Evolutionary conservation across 2,888 invertebrate genomes (phyloP), one percentile per base, ranked within the genome.

Genomic region (Hermodice carunculata): DNA sequence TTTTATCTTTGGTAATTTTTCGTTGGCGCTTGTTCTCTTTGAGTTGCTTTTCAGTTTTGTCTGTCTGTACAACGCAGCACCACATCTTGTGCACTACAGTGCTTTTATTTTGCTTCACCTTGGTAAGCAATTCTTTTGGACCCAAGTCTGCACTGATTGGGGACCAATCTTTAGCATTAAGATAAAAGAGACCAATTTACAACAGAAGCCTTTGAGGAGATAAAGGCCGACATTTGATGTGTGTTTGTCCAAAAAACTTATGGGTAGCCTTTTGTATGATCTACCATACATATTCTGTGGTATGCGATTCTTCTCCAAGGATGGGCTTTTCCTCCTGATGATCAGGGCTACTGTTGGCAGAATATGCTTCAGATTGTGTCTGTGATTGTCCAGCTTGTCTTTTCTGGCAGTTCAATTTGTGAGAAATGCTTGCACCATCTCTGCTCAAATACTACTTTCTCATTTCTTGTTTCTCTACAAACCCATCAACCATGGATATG

Each of bases 401-500:
- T n/a, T n/a, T n/a, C n/a, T n/a, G n/a, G n/a, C n/a, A n/a, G n/a
- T n/a, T n/a, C n/a, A n/a, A n/a, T n/a, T n/a, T n/a, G n/a, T n/a
- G n/a, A n/a, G n/a, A n/a, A n/a, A n/a, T n/a, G n/a, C n/a, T n/a
- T n/a, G n/a, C n/a, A n/a, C n/a, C n/a, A n/a, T n/a, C n/a, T n/a
- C n/a, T n/a, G n/a, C n/a, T n/a, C n/a, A n/a, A n/a, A n/a, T n/a
- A n/a, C n/a, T n/a, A n/a, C n/a, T n/a, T n/a, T n/a, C n/a, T n/a
- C n/a, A 52, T 17, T 52, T 42, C 14, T n/a, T 46, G 46, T 8
- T n/a, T 22, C 14, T 19, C 19, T 46, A n/a, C n/a, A 19, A 46
- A 46, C 17, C 48, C 17, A 46, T 71, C 66, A 29, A 70, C 61
- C 14, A 66, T 24, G 11, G 58, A 22, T 63, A 70, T 62, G 48